Evolutionary conservation across 1,140 invertebrate genomes (phyloP).

Genomic region (Leptopilina clavipes): DNA sequence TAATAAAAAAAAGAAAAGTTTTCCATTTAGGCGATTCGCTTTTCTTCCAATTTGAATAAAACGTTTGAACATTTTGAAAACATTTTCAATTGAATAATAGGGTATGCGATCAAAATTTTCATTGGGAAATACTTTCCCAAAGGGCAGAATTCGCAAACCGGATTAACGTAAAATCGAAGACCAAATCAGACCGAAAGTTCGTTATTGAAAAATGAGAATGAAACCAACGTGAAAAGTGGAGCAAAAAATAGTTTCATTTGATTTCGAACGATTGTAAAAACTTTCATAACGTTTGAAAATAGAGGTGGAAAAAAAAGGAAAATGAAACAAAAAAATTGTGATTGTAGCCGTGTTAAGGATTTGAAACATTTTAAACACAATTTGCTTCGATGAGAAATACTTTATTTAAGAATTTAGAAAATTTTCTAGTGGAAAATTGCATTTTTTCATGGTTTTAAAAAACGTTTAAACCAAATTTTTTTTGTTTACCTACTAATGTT

Average conservation of each 20-base stretch:
- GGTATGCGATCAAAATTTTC: neutral
- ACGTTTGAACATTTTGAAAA: neutral
- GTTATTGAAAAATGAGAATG: neutral
- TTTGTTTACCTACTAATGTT: no score
- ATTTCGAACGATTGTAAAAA: neutral
- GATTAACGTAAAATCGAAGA: slow-evolving; percentile 27
- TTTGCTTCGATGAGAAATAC: neutral
- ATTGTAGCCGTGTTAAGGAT: no score
- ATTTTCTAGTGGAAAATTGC: no score
- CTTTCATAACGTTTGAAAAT: neutral
- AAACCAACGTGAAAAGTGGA: slow-evolving; percentile 8
- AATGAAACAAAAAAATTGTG: no score
- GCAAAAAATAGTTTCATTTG: neutral
- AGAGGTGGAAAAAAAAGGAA: neutral
- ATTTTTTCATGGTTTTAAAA: no score
- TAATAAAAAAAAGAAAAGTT: neutral
- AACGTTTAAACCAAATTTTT: no score
- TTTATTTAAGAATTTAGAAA: no score
- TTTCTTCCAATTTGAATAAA: neutral
- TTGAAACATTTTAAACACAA: neutral
- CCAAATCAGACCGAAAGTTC: slow-evolving; percentile 20
- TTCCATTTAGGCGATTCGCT: neutral
- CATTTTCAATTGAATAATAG: slow-evolving; percentile 9
- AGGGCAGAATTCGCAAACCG: neutral
- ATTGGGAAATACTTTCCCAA: neutral